Evolutionary conservation across 2,113 vertebrate species (phyloP), one percentile per base, ranked within the genome.

Genomic region (Lichenostomus cassidix): DNA sequence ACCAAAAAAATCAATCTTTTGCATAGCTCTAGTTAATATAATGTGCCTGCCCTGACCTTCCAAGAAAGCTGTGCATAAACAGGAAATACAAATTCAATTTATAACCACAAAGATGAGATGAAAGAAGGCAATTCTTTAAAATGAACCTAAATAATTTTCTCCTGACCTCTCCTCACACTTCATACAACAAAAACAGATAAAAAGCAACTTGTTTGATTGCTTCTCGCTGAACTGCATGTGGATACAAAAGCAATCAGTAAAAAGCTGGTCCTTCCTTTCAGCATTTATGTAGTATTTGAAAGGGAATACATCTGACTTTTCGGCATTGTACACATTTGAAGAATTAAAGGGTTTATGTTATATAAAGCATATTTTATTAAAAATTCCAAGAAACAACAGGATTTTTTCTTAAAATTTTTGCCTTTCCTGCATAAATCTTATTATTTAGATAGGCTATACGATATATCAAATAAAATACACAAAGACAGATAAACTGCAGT

Each of bases 51-150:
- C 31, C 47, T 77, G 71, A 65, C 68, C 56, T 88, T 91, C 63
- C 20, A 55, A 83, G 24, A 46, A 93, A 93, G 56, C 58, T 77
- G 25, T 77, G 50, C 52, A 77, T 83, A 93, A 94, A 92, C 33
- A 87, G 39, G 59, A 97, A 94, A 83, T 63, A 83, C 49, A 94
- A 94, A 92, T 91, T 82, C 74, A 94, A 94, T 96, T 92, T 92
- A 83, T 74, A 91, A 89, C 31, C 37, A 67, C 62, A 91, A 31
- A 69, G 46, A 89, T 83, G 60, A 73, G 53, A 82, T 76, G 62
- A 94, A 91, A 94, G 70, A 90, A 95, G 47, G 35, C 44, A 77
- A 67, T 93, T 91, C 67, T 97, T 95, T 86, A 81, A 95, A 95
- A 94, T 63, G 60, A 91, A 90, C 25, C 47, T 47, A 73, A 91